phyloP scores from a whole-genome alignment of 2,113 vertebrate genomes.

The Ovibos moschatus region DNA sequence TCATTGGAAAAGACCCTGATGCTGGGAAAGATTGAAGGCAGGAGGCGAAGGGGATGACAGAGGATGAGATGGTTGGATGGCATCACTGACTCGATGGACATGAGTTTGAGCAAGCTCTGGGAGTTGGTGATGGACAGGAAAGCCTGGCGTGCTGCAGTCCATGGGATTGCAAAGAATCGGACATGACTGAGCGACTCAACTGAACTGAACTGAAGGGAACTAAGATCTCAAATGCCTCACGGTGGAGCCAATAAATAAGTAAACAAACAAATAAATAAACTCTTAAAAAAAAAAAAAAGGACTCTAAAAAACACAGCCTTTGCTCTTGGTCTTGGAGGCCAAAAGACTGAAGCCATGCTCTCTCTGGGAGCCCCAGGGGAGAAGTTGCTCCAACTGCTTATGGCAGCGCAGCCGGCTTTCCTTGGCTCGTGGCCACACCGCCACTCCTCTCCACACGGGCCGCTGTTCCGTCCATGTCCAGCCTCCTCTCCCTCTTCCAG shows the following conservation, averaged over 20 bases:
- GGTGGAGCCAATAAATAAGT: background rate
- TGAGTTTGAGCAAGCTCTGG: background rate
- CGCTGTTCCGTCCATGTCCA: background rate
- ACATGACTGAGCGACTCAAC: background rate
- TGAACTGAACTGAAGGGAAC: background rate
- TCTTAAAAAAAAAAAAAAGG: background rate
- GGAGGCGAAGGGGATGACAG: background rate
- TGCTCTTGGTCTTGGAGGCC: background rate
- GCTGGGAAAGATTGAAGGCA: background rate
- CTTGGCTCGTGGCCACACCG: fast-evolving
- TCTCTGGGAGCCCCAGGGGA: background rate
- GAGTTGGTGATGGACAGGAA: background rate
- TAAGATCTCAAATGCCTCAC: background rate
- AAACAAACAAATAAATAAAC: background rate
- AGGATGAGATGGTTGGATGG: background rate
- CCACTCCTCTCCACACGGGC: background rate
- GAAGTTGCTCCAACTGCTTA: background rate
- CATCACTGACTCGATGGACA: background rate
- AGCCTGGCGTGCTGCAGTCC: background rate
- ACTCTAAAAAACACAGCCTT: background rate
- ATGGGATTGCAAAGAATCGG: background rate
- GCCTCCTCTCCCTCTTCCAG: background rate
- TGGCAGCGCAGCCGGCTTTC: fast-evolving
- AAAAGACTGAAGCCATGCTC: background rate
- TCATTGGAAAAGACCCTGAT: background rate